phyloP scores from a whole-genome alignment of 2,888 invertebrate genomes.

The Suillia variegata region DNA sequence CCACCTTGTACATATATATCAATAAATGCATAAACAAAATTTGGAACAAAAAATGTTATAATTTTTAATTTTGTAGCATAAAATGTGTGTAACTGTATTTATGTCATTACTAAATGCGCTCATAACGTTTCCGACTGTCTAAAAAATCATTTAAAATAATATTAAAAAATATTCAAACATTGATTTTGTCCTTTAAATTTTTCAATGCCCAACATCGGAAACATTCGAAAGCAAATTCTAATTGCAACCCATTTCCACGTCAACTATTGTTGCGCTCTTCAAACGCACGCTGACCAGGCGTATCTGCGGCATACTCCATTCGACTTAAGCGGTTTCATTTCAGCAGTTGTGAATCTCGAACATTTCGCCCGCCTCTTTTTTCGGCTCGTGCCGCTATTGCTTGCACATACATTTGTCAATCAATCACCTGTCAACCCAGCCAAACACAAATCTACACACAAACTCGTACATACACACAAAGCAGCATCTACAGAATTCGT shows the following conservation, averaged over 20 bases:
- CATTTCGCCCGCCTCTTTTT: constrained; percentile 14
- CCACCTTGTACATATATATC: no score
- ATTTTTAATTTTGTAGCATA: no score
- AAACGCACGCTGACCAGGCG: neutral
- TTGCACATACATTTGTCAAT: constrained; percentile 47
- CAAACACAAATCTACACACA: constrained; percentile 32
- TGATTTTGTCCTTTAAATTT: no score
- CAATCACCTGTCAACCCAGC: constrained; percentile 55
- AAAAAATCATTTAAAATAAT: no score
- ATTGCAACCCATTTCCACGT: constrained; percentile 20
- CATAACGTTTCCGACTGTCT: no score
- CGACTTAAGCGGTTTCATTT: neutral
- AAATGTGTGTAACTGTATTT: no score
- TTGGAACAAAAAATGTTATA: no score
- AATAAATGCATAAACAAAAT: no score
- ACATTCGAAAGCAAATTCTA: constrained; percentile 1
- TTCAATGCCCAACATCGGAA: no score
- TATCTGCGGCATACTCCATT: neutral
- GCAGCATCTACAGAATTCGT: constrained; percentile 32
- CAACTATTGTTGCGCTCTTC: constrained; percentile 25
- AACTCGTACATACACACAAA: constrained; percentile 11
- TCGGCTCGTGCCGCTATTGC: constrained; percentile 29
- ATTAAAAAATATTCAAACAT: no score
- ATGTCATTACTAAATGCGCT: no score
- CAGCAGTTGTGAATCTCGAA: neutral